Conservation (phyloP, 2,113 vertebrate genomes). For the Grantiella picta region DNA sequence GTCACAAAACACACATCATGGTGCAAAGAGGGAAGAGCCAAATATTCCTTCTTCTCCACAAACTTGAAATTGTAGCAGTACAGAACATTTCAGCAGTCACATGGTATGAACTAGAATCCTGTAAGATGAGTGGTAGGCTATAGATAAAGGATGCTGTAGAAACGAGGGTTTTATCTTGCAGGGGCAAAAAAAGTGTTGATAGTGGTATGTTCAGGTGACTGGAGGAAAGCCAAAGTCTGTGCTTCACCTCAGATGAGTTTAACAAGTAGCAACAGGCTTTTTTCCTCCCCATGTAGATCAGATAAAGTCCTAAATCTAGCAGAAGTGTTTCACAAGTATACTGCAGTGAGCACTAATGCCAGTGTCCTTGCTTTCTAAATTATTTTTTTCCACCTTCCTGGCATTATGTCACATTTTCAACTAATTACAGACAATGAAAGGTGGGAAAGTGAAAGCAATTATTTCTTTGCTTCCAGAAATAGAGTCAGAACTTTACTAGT, state of each 20-base stretch:
- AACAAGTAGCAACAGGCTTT: neutral
- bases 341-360: neutral
- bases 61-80: neutral
- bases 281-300: neutral
- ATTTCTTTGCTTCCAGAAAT: conserved; percentile 5
- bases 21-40: neutral
- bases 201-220: neutral
- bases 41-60: neutral
- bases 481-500: neutral
- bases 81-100: neutral
- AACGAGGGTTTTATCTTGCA: neutral
- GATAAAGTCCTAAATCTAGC: neutral
- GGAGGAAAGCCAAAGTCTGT: neutral
- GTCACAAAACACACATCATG: neutral
- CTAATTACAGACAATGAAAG: neutral
- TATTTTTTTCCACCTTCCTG: neutral
- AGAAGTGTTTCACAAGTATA: neutral
- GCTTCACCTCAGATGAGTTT: neutral
- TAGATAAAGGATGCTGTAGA: neutral
- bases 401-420: conserved; percentile 2
- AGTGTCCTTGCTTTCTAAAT: neutral
- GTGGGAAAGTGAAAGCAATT: neutral
- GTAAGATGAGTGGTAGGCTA: neutral
- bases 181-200: neutral
- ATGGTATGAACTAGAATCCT: neutral